A percentile compares a stretch with the other conserved stretches of the same genome.
phyloP scores from a whole-genome alignment of 2,888 invertebrate species.

The Caenorhabditis virilis region DNA sequence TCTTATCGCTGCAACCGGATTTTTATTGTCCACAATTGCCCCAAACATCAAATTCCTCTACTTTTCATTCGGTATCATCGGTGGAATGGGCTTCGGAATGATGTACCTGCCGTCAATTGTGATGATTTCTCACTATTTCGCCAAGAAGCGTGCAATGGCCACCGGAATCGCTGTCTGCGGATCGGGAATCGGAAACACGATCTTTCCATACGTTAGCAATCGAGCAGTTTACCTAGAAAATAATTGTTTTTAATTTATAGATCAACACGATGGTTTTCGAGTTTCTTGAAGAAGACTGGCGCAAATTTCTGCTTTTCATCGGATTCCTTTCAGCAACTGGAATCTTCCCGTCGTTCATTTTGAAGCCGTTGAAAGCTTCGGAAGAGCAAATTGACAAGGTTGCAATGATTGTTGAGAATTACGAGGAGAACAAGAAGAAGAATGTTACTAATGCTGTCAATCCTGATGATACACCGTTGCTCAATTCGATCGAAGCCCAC shows the following conservation, averaged over 20 bases:
- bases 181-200: conserved; percentile 90
- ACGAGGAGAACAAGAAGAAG: conserved; percentile 44
- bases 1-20: conserved; percentile 77
- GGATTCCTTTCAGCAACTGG: conserved; percentile 85
- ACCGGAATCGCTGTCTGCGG: conserved; percentile 93
- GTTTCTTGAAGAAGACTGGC: conserved; percentile 76
- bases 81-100: conserved; percentile 91
- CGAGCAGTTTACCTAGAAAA: no score
- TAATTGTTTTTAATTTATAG: no score
- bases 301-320: conserved; percentile 83
- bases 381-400: conserved; percentile 61
- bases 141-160: conserved; percentile 88
- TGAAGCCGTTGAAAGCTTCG: conserved; percentile 72
- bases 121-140: conserved; percentile 94
- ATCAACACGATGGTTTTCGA: conserved; percentile 57
- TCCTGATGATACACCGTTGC: no score
- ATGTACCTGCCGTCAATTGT: conserved; percentile 98
- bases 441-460: no score
- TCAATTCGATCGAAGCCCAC: no score
- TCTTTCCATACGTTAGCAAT: conserved; percentile 80
- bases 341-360: conserved; percentile 85
- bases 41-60: conserved; percentile 75
- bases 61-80: conserved; percentile 87
- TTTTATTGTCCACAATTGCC: conserved; percentile 82
- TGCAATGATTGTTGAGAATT: conserved; percentile 53